Evolutionary conservation across 2,797 vertebrate genomes (phyloP).

Genomic region (Dryobates pubescens): DNA sequence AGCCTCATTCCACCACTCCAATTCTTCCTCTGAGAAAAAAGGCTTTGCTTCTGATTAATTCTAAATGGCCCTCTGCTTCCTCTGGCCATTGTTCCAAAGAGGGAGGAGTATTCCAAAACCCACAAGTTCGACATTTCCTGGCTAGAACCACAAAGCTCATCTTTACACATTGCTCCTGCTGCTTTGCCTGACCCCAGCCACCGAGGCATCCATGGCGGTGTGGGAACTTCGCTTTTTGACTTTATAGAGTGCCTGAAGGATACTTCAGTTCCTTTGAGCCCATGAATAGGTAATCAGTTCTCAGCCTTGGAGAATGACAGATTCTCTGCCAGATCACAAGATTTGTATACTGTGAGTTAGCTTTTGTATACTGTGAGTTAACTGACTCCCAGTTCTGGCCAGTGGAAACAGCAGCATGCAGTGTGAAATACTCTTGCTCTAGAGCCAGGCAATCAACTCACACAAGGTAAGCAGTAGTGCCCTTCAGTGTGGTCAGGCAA

Average conservation of each 20-base stretch:
- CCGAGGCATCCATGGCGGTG: neutral
- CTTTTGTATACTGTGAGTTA: neutral
- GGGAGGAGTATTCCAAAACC: constrained; percentile 45
- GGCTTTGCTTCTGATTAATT: constrained; percentile 28
- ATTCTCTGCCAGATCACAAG: neutral
- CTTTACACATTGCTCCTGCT: constrained; percentile 14
- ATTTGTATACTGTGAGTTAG: neutral
- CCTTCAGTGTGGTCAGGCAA: neutral
- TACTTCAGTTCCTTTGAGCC: neutral
- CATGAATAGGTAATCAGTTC: neutral
- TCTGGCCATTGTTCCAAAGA: constrained; percentile 55
- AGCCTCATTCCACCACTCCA: neutral
- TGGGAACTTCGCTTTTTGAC: constrained; percentile 35
- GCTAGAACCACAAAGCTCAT: constrained; percentile 56
- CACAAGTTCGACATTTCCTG: constrained; percentile 40
- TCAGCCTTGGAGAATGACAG: neutral
- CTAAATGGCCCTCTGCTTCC: constrained; percentile 57
- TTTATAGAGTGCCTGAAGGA: neutral
- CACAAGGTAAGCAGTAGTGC: neutral
- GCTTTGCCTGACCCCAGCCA: constrained; percentile 11
- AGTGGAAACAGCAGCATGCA: neutral
- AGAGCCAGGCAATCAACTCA: rapidly evolving
- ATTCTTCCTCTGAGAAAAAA: constrained; percentile 61
- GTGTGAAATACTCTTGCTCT: neutral
- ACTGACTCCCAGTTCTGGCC: neutral